phyloP scores from a whole-genome alignment of 2,888 invertebrate genomes.

The Dryobotodes eremita region DNA sequence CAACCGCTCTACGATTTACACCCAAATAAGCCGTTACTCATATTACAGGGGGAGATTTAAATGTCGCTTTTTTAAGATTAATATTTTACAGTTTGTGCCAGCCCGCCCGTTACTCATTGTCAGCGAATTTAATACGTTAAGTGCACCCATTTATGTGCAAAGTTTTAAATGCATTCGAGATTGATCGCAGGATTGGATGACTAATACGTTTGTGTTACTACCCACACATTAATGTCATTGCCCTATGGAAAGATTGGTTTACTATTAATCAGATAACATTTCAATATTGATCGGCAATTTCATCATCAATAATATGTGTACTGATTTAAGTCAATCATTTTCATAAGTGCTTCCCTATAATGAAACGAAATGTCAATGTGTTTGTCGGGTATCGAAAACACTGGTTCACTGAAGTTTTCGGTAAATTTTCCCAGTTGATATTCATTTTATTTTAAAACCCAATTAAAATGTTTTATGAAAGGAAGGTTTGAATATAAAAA shows the following conservation, averaged over 20 bases:
- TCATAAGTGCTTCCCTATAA: slow-evolving; percentile 12
- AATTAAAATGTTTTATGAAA: slow-evolving; percentile 30
- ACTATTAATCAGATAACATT: slow-evolving; percentile 60
- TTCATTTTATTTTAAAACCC: slow-evolving; percentile 32
- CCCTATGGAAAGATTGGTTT: slow-evolving; percentile 37
- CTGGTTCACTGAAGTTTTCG: slow-evolving; percentile 31
- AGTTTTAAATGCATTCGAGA: slow-evolving; percentile 80
- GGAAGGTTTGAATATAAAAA: slow-evolving; percentile 4
- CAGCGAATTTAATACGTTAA: slow-evolving; percentile 87
- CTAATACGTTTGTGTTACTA: slow-evolving; percentile 64
- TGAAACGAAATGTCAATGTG: slow-evolving; percentile 22
- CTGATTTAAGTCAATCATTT: slow-evolving; percentile 27
- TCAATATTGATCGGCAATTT: slow-evolving; percentile 31
- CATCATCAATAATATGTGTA: slow-evolving; percentile 12
- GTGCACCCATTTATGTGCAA: slow-evolving; percentile 83
- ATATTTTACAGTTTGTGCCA: slow-evolving; percentile 79
- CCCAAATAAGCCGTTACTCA: slow-evolving; percentile 86
- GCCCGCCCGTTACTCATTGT: slow-evolving; percentile 82
- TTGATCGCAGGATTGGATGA: slow-evolving; percentile 76
- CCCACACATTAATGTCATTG: slow-evolving; percentile 49
- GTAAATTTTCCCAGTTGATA: slow-evolving; percentile 32
- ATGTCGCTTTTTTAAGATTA: slow-evolving; percentile 86
- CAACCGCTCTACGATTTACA: slow-evolving; percentile 80
- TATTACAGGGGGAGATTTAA: slow-evolving; percentile 87
- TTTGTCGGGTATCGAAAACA: slow-evolving; percentile 42